These are phyloP conservation scores for Lerista edwardsae DNA, from an alignment of 2,797 vertebrate species.

Conservation along the genomic window DNA sequence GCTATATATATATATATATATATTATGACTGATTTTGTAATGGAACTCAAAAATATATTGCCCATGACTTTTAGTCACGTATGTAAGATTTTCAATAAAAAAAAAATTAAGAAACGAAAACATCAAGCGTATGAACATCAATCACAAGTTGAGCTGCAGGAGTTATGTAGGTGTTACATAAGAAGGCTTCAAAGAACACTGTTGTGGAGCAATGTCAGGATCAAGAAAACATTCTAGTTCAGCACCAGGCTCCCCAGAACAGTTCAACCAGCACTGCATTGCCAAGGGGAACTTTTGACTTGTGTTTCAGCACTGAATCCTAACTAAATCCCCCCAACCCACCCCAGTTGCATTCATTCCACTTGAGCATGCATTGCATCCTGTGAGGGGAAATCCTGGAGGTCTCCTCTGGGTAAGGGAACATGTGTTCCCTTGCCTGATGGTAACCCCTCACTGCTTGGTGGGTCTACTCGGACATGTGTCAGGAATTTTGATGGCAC, in stretches of 20 bases:
- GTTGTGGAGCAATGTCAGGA: conserved; percentile 53
- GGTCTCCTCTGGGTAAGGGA: too few species aligned
- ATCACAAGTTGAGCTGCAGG: conserved; percentile 34
- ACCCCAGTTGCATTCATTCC: too few species aligned
- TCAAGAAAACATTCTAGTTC: conserved; percentile 45
- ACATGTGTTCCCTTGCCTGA: too few species aligned
- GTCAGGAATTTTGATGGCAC: too few species aligned
- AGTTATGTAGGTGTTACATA: conserved; percentile 53
- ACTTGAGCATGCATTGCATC: too few species aligned
- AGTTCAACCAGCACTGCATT: neutral
- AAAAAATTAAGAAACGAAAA: conserved; percentile 38
- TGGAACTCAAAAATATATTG: conserved; percentile 55
- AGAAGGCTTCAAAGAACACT: conserved; percentile 49
- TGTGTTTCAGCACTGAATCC: neutral
- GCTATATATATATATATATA: neutral
- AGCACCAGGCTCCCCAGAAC: conserved; percentile 6
- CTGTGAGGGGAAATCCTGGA: too few species aligned
- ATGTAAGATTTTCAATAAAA: conserved; percentile 73
- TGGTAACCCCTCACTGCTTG: too few species aligned
- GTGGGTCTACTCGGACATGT: too few species aligned
- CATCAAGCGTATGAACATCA: conserved; percentile 32
- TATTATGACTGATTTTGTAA: conserved; percentile 65
- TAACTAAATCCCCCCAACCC: too few species aligned
- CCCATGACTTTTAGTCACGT: conserved; percentile 68
- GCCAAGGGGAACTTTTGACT: neutral